Evolutionary conservation across 2,888 invertebrate genomes (phyloP), one percentile per base, ranked within the genome.

Genomic region (Epinotia nisella): DNA sequence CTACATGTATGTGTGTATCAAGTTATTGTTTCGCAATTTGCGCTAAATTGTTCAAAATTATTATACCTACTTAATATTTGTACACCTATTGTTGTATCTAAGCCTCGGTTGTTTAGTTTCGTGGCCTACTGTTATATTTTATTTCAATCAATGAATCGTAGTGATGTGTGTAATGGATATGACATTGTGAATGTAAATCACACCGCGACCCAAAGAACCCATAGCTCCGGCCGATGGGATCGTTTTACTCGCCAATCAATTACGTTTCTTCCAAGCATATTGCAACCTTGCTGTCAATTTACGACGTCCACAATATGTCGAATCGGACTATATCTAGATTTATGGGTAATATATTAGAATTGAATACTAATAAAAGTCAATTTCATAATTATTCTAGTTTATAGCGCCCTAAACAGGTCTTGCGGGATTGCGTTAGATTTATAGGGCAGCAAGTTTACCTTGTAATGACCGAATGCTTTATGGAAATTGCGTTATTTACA

Each of bases 381-480:
- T 69, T 68, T 73, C 73, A 64, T 73, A 73, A 73, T 68, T 58
- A 73, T 69, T 73, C 62, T 73, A 51, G 58, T 73, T 73, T 69
- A 73, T 69, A 39, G 41, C 56, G 68, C 73, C 73, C 68, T 69
- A 73, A 69, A 73, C 68, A 69, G 73, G 73, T 69, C 58, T 69
- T 15, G 69, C 69, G 45, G 66, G 55, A 71, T 58, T 73, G 64
- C 64, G 51, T 69, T 83, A 82, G 82, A 75, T 78, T 75, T 76
- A 83, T 80, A 78, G 78, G 77, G 75, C 78, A 82, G 81, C 85
- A 75, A 77, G 86, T 84, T 87, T 80, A 77, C 87, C 87, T 87
- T 86, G 85, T 80, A 80, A 76, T 75, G 77, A 82, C 75, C 77
- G 76, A 84, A 82, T 80, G 81, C 76, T 83, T 80, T 80, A 85